Base-by-base conservation (phyloP, 1,140 invertebrate species). In the Pogonus chalceus region DNA sequence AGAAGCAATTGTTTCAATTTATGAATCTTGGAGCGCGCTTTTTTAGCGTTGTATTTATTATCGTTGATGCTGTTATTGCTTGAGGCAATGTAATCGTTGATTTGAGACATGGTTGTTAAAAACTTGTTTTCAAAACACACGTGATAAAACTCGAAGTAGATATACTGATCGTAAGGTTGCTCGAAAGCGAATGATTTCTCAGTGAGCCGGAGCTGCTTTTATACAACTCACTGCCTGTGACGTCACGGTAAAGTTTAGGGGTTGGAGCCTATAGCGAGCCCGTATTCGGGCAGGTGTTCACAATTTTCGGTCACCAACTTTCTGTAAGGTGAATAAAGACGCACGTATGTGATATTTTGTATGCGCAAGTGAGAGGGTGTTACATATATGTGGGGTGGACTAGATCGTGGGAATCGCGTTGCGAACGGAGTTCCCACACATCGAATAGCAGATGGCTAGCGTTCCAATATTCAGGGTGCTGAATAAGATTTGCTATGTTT, bases 201-300 rank as follows among this genome's bases (percentile, higher is more conserved):
- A 48, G 9, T 23, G 43, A 50, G 24, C 37, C 22, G 50, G 26
- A 43, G 23, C 23, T 26, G 46, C 37, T 51, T 60, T 62, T 69
- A 63, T 69, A 69, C 47, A 35, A 31, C n/a, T 12, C n/a, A 23
- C 37, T 16, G 39, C 21, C 3, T 47, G 50, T 63, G 63, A 65
- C 64, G 65, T 65, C 64, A 65, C 53, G 51, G 53, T n/a, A 54
- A 64, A 65, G 37, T 66, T 65, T 60, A 67, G 64, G 66, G 58
- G 47, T 49, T 21, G 47, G 52, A 51, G 54, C 68, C 66, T 69
- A 69, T 69, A 51, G 60, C 53, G 51, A 54, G 26, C 31, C 54
- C 49, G 60, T 35, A 64, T 54, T 66, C 57, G 65, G 66, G 64
- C 68, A 69, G 68, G 68, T 69, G 68, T 69, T 60, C n/a, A n/a